Base-by-base conservation (phyloP, 2,888 invertebrate genomes). In the Cantharis lateralis region DNA sequence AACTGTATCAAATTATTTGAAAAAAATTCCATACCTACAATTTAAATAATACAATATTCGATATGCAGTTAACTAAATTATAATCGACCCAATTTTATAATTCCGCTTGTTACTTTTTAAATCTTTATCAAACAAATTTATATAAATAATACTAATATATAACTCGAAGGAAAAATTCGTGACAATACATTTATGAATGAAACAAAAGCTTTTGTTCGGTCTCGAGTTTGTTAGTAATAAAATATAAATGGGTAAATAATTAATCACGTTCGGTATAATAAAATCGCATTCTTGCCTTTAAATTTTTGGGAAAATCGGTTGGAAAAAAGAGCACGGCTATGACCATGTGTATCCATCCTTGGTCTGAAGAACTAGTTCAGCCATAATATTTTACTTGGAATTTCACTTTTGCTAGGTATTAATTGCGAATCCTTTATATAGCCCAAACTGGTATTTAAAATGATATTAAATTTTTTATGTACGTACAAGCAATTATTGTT, bases 1-100 rank as follows among this genome's bases (percentile, higher is more conserved):
- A 78, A 79, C 75, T 78, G 79, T 78, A 79, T 76, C 78, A 78
- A 79, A 78, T 79, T 78, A 79, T 78, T 73, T 70, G 71, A 76
- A 76, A 78, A 79, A 79, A 79, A 75, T 80, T 74, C 16, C 75
- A 64, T 48, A 48, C 48, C 15, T 75, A 63, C 68, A 78, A 78
- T 75, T 78, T 78, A 75, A 75, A 74, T 72, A 78, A 74, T 63
- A 78, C 71, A 78, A 78, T 75, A 71, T 72, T 78, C 71, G 72
- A 32, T 63, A 69, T 78, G 77, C 68, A 66, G 72, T 70, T 74
- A 69, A 61, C 69, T 71, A 74, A 74, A 71, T 74, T 71, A 77
- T 62, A n/a, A 20, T 11, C 64, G 77, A 72, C 77, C 77, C 61
- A 78, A 74, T 69, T 77, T 68, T 70, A 48, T 18, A 68, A 73